These are phyloP conservation scores for Acronicta alni DNA, from an alignment of 2,888 invertebrate species.

Conservation along the genomic window DNA sequence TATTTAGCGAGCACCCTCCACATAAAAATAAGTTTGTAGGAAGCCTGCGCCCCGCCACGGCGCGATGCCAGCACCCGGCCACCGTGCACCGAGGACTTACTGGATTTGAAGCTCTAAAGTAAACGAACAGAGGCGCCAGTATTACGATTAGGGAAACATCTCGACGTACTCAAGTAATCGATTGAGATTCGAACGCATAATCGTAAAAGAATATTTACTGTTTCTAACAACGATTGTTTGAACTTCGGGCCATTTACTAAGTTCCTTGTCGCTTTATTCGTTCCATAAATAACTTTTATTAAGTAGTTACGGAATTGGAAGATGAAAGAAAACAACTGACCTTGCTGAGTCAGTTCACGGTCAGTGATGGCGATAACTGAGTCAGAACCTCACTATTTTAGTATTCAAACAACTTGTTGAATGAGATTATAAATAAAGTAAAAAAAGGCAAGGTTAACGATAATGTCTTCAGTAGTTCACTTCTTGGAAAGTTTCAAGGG, in stretches of 20 bases:
- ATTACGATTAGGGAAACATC: conserved; percentile 8
- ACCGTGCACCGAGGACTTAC: conserved; percentile 4
- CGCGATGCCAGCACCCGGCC: neutral
- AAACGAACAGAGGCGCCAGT: neutral
- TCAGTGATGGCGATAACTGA: conserved; percentile 5
- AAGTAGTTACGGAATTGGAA: conserved; percentile 1
- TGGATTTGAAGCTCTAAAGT: neutral
- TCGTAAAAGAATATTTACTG: conserved; percentile 1
- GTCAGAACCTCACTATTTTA: conserved; percentile 19
- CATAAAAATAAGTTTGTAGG: conserved; percentile 44
- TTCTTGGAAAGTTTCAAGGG: neutral
- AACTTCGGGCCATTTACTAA: conserved; percentile 6
- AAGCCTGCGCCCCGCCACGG: conserved; percentile 8
- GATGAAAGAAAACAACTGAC: conserved; percentile 18
- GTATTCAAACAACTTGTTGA: conserved; percentile 36
- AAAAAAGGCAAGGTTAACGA: neutral
- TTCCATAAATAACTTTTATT: conserved; percentile 10
- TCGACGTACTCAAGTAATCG: neutral
- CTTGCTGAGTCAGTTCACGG: conserved; percentile 10
- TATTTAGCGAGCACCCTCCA: conserved; percentile 29
- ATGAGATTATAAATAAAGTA: conserved; percentile 7
- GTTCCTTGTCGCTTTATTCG: conserved; percentile 1
- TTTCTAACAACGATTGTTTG: neutral
- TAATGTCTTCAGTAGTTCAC: neutral
- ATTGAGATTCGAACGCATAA: conserved; percentile 4